Conservation (phyloP, 2,888 invertebrate genomes). For the Dexiosoma caninum region DNA sequence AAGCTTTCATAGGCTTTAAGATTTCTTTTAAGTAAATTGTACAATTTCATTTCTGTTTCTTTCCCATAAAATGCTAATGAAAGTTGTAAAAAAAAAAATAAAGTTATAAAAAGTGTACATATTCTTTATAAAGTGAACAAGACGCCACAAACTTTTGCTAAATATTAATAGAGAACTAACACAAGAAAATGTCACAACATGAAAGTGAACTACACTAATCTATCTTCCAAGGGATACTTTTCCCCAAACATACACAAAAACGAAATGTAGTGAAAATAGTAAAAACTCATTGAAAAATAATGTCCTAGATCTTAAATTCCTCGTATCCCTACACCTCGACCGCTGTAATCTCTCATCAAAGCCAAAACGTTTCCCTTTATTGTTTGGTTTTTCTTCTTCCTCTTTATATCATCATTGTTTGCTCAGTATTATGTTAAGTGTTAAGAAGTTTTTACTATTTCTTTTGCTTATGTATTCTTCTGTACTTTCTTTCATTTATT, state of each 20-base stretch:
- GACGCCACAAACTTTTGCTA: slow-evolving; percentile 50
- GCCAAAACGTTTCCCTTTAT: not conserved
- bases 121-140: slow-evolving; percentile 51
- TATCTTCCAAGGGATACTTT: slow-evolving; percentile 2
- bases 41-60: slow-evolving; percentile 51
- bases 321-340: not conserved
- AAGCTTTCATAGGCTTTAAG: slow-evolving; percentile 56
- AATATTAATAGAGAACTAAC: slow-evolving; percentile 48
- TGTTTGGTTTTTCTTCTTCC: slow-evolving; percentile 25
- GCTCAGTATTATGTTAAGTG: slow-evolving; percentile 77
- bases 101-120: slow-evolving; percentile 59
- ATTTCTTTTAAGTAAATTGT: slow-evolving; percentile 48
- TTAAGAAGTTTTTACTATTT: slow-evolving; percentile 73
- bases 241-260: slow-evolving; percentile 12
- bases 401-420: slow-evolving; percentile 67
- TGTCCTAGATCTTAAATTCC: not conserved
- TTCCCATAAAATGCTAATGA: slow-evolving; percentile 41
- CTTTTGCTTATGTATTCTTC: slow-evolving; percentile 61
- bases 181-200: not conserved
- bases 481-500: not conserved
- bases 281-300: slow-evolving; percentile 25
- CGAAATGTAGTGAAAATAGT: slow-evolving; percentile 58
- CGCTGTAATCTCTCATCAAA: not conserved
- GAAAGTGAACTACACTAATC: slow-evolving; percentile 24
- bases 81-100: slow-evolving; percentile 36